These are phyloP conservation scores for Xerus rutilus DNA, from an alignment of 2,797 vertebrate genomes.

Conservation along the genomic window DNA sequence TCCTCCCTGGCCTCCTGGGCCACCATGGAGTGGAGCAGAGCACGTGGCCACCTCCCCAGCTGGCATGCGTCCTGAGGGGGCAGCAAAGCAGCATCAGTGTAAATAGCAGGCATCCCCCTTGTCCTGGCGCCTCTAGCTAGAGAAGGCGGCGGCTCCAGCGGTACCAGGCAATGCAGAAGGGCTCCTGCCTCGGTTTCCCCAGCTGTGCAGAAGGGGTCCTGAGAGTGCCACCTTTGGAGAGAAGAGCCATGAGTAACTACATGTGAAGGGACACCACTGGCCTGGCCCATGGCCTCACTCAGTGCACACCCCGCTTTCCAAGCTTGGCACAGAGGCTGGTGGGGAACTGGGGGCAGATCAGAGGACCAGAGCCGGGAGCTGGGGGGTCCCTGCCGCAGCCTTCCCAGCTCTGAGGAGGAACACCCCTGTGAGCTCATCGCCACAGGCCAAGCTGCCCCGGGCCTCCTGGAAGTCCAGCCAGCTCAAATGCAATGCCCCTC, in stretches of 20 bases:
- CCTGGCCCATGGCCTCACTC: background rate
- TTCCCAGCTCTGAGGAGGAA: background rate
- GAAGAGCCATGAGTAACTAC: background rate
- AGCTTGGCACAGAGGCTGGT: background rate
- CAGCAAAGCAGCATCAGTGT: background rate
- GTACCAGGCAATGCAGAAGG: background rate
- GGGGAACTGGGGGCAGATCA: background rate
- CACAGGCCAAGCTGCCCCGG: background rate
- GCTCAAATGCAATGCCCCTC: background rate
- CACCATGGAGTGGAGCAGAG: background rate
- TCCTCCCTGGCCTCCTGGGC: conserved; percentile 50
- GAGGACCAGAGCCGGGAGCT: background rate
- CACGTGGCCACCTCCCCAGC: background rate
- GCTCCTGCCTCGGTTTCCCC: background rate
- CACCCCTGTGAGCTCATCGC: background rate
- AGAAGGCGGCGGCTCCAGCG: background rate
- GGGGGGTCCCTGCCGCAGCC: accelerated
- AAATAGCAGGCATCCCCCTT: background rate
- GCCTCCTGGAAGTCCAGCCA: background rate
- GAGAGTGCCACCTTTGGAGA: background rate
- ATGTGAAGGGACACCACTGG: accelerated
- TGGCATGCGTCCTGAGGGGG: background rate
- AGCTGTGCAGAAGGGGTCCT: background rate
- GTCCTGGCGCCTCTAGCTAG: background rate
- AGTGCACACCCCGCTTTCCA: background rate